Conservation (phyloP, 2,797 vertebrate species). For the Trachops cirrhosus region DNA sequence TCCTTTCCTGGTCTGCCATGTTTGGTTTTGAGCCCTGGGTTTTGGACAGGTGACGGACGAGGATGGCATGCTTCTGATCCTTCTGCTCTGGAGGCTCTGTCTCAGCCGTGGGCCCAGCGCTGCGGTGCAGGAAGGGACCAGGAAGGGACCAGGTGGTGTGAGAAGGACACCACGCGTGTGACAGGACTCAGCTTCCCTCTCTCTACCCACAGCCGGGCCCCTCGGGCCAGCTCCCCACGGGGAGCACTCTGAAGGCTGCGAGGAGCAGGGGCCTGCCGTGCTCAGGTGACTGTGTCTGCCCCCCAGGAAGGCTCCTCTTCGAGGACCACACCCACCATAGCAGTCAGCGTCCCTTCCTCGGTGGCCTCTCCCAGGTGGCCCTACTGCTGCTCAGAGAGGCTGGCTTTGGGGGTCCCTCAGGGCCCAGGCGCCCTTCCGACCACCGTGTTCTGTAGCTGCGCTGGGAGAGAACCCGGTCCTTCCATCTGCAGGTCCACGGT, state of each 20-base stretch:
- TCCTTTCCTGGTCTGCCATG: accelerated
- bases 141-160: not conserved
- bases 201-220: accelerated
- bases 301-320: too few relatives aligned
- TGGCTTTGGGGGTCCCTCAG: not conserved
- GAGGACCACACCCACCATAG: too few relatives aligned
- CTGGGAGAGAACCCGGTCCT: not conserved
- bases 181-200: not conserved
- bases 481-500: not conserved
- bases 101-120: accelerated
- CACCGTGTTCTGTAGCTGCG: accelerated
- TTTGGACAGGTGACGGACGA: not conserved
- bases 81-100: not conserved
- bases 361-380: too few relatives aligned
- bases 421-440: not conserved
- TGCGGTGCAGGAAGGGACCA: not conserved
- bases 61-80: accelerated
- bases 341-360: too few relatives aligned
- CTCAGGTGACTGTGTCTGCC: not conserved
- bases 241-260: not conserved
- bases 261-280: not conserved
- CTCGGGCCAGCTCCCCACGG: not conserved
- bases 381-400: too few relatives aligned
- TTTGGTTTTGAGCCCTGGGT: not conserved
- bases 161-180: accelerated